Percentiles rank a stretch among this genome's conserved stretches.
These are phyloP conservation scores for Fragum whitleyi DNA, from an alignment of 2,888 invertebrate species.

Conservation along the genomic window DNA sequence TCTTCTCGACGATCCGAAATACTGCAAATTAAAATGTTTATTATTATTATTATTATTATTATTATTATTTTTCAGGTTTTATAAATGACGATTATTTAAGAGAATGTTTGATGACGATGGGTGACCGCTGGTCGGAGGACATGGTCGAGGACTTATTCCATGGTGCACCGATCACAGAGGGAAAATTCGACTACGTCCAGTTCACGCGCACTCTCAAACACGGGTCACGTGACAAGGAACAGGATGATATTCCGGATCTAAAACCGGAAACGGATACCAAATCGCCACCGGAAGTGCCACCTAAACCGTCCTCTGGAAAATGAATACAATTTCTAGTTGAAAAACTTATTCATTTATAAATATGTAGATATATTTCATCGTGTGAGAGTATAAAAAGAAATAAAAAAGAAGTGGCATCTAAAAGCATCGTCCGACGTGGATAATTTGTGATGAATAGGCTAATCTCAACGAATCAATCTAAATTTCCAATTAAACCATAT, in stretches of 20 bases:
- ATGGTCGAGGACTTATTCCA: slow-evolving; percentile 84
- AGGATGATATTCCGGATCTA: slow-evolving; percentile 70
- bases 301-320: slow-evolving; percentile 48
- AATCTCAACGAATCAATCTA: too few species aligned
- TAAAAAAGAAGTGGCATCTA: too few species aligned
- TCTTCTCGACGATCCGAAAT: too few species aligned
- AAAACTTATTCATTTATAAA: too few species aligned
- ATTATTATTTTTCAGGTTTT: slow-evolving; percentile 72
- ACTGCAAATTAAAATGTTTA: too few species aligned
- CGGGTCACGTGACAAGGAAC: slow-evolving; percentile 81
- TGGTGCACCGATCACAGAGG: slow-evolving; percentile 81
- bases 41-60: too few species aligned
- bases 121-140: slow-evolving; percentile 84
- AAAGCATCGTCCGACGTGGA: too few species aligned
- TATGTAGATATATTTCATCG: too few species aligned
- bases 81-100: slow-evolving; percentile 81
- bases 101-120: slow-evolving; percentile 84
- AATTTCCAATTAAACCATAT: too few species aligned
- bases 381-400: too few species aligned
- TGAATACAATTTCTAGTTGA: too few species aligned
- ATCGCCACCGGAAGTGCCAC: slow-evolving; percentile 57
- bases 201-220: slow-evolving; percentile 84
- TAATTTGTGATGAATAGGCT: too few species aligned
- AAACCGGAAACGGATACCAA: slow-evolving; percentile 49
- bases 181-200: slow-evolving; percentile 82